A percentile compares a stretch with the other conserved stretches of the same genome.
Conservation (phyloP, 2,797 vertebrate genomes). For the Vultur gryphus region DNA sequence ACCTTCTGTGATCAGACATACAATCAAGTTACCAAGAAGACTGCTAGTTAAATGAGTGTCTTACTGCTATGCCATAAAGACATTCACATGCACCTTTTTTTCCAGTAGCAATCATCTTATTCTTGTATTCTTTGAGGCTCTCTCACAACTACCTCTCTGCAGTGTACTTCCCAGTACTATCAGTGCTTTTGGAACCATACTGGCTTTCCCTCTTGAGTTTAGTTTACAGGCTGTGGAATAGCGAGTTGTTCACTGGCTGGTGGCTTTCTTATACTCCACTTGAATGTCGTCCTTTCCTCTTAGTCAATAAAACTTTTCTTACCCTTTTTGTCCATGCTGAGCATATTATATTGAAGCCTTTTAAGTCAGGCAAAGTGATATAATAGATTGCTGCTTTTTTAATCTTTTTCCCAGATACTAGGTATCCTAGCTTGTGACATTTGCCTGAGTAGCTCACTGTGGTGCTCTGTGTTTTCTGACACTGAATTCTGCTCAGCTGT, state of each 20-base stretch:
- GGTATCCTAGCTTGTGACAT: not conserved
- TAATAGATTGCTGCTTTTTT: not conserved
- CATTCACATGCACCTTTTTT: not conserved
- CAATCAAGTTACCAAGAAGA: not conserved
- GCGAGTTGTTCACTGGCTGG: not conserved
- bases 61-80: not conserved
- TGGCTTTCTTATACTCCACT: not conserved
- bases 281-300: not conserved
- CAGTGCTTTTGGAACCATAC: not conserved
- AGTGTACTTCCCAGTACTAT: not conserved
- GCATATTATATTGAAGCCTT: not conserved
- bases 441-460: not conserved
- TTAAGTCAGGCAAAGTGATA: not conserved
- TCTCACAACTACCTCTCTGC: fast-evolving
- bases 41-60: not conserved
- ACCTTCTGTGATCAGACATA: not conserved
- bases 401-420: not conserved
- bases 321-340: not conserved
- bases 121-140: not conserved
- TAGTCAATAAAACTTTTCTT: not conserved
- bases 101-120: not conserved
- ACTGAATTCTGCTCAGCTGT: not conserved
- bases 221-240: not conserved
- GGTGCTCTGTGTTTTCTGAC: not conserved
- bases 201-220: not conserved